Evolutionary conservation across 2,888 invertebrate genomes (phyloP).

Genomic region (Cantharis rufa): DNA sequence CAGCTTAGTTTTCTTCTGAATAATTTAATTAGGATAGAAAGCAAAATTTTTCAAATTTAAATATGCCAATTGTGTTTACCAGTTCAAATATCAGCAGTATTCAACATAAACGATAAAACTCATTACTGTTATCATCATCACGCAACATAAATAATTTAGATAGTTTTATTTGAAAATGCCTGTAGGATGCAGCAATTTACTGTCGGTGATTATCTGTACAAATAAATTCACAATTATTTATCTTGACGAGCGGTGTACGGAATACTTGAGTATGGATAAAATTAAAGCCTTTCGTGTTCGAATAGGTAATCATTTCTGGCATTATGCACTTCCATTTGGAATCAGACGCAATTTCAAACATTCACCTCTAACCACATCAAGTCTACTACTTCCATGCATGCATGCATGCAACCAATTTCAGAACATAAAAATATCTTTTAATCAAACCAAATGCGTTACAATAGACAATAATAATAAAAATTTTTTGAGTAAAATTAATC

Average conservation of each 20-base stretch:
- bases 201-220: constrained; percentile 42
- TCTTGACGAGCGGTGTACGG: constrained; percentile 10
- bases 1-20: constrained; percentile 38
- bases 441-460: background rate
- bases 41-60: constrained; percentile 7
- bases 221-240: constrained; percentile 34
- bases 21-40: constrained; percentile 26
- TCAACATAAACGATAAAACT: constrained; percentile 42
- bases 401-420: background rate
- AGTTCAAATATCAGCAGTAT: constrained; percentile 35
- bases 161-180: constrained; percentile 46
- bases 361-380: background rate
- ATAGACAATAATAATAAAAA: background rate
- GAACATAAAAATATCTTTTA: background rate
- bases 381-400: background rate
- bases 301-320: background rate
- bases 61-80: constrained; percentile 32
- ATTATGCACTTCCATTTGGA: background rate
- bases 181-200: constrained; percentile 42
- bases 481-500: background rate
- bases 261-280: background rate
- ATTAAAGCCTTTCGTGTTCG: background rate
- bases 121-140: constrained; percentile 46
- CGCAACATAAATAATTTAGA: constrained; percentile 50
- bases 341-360: background rate